Evolutionary conservation across 2,113 vertebrate genomes (phyloP).

Genomic region (Cavia porcellus): DNA sequence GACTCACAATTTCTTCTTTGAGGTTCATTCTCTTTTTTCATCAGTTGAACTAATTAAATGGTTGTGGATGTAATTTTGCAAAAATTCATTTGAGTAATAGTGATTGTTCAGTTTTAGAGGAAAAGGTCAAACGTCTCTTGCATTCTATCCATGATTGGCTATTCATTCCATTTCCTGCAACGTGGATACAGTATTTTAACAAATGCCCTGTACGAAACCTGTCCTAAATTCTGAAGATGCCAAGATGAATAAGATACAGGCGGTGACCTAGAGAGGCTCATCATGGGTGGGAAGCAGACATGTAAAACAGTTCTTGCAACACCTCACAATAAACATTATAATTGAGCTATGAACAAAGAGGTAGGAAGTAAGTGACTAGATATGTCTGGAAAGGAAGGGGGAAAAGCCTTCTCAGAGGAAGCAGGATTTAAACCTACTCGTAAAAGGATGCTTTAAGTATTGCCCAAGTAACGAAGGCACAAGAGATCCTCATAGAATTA

Average conservation of each 20-base stretch:
- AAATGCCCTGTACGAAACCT: background rate
- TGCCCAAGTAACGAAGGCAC: background rate
- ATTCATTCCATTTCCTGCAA: background rate
- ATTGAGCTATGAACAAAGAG: constrained; percentile 8
- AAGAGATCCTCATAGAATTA: background rate
- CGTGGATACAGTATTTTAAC: constrained; percentile 4
- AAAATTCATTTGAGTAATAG: constrained; percentile 29
- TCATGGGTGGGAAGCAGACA: background rate
- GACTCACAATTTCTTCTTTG: constrained; percentile 75
- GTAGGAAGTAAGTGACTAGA: background rate
- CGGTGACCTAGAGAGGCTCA: background rate
- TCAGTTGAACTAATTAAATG: constrained; percentile 81
- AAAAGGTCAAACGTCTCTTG: background rate
- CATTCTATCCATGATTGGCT: background rate
- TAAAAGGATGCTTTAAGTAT: background rate
- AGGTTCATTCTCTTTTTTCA: constrained; percentile 79
- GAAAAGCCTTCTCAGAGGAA: constrained; percentile 3
- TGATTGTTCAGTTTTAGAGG: background rate
- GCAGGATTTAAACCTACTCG: background rate
- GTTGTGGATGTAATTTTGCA: constrained; percentile 39
- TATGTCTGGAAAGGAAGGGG: background rate
- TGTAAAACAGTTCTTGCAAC: background rate
- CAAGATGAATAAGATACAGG: constrained; percentile 3
- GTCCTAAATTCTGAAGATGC: constrained; percentile 39
- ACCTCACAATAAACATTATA: background rate